phyloP scores from a whole-genome alignment of 2,797 vertebrate species.

The Enteromius fasciolatus region DNA sequence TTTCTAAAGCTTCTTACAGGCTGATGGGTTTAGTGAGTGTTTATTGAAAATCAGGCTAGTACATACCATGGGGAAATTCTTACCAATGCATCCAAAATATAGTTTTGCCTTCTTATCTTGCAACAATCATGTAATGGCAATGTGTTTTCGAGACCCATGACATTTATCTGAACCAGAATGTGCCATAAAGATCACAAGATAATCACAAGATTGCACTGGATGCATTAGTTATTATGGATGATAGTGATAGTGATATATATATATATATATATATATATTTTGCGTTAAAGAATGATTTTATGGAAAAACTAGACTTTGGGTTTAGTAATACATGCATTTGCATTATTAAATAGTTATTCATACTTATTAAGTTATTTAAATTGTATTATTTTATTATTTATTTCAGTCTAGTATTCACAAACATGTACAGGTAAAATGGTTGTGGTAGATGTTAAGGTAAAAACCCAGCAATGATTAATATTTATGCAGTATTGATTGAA shows the following conservation, averaged over 20 bases:
- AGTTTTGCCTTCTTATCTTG: slow-evolving; percentile 22
- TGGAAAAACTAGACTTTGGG: not conserved
- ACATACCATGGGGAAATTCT: slow-evolving; percentile 52
- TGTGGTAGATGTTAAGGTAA: not conserved
- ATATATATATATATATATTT: too few species aligned
- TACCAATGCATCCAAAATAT: slow-evolving; percentile 33
- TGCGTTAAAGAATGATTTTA: not conserved
- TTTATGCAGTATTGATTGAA: not conserved
- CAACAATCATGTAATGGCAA: slow-evolving; percentile 69
- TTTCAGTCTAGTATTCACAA: not conserved
- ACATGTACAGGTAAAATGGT: not conserved
- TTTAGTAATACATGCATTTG: not conserved
- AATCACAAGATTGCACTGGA: slow-evolving; percentile 58
- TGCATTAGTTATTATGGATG: slow-evolving; percentile 33
- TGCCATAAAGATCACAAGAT: slow-evolving; percentile 9
- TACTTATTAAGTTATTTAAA: not conserved
- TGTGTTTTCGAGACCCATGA: slow-evolving; percentile 53
- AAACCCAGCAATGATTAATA: not conserved
- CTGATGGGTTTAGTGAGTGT: slow-evolving; percentile 2
- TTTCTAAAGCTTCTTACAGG: not conserved
- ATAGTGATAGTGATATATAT: not conserved
- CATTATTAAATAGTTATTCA: not conserved
- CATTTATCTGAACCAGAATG: slow-evolving; percentile 56
- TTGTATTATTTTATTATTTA: not conserved
- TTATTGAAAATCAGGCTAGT: slow-evolving; percentile 28